Conservation (phyloP, 2,888 invertebrate genomes). For the Sicus ferrugineus region DNA sequence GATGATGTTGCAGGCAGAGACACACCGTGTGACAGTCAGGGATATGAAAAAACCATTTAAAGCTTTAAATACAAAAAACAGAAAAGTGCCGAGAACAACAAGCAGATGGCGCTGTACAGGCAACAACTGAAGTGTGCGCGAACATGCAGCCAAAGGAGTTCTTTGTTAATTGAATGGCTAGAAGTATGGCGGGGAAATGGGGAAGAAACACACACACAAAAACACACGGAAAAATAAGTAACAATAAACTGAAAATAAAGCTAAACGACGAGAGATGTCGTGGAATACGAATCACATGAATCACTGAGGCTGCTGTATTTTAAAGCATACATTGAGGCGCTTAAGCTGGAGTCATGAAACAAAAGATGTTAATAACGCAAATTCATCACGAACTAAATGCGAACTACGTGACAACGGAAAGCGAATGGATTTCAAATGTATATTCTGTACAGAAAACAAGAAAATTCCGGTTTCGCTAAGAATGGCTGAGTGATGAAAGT, state of each 20-base stretch:
- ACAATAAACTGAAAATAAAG: conserved; percentile 9
- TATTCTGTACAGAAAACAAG: too few species aligned
- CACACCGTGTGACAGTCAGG: background rate
- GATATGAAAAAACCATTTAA: background rate
- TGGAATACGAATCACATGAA: too few species aligned
- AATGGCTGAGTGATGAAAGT: too few species aligned
- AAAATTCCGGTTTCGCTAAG: too few species aligned
- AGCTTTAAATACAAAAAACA: background rate
- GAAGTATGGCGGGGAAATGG: background rate
- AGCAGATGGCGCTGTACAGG: conserved; percentile 10
- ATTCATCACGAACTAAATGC: too few species aligned
- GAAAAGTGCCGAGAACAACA: conserved; percentile 6
- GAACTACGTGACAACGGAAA: too few species aligned
- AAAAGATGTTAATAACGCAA: too few species aligned
- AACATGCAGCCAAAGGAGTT: background rate
- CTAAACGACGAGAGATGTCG: background rate
- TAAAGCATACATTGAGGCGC: too few species aligned
- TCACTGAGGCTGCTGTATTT: too few species aligned
- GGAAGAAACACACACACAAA: background rate
- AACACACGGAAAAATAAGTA: conserved; percentile 11
- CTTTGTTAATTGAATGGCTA: background rate
- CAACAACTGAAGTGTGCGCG: conserved; percentile 2
- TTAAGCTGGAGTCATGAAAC: too few species aligned
- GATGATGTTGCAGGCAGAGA: background rate
- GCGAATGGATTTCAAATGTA: too few species aligned